Conservation (phyloP, 2,113 vertebrate species). For the Hylia prasina region DNA sequence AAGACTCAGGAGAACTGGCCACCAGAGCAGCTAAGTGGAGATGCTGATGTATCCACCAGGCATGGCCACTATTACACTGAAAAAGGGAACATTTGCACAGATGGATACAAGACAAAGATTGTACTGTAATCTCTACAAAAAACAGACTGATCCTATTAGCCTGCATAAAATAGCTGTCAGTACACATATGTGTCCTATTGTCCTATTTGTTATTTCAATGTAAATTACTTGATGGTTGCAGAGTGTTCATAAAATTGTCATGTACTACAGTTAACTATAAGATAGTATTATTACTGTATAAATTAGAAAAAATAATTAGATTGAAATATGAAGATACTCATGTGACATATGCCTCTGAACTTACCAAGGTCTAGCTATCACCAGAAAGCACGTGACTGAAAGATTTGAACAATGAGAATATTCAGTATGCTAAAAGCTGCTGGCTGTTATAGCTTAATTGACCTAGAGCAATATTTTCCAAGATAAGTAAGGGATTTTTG, state of each 20-base stretch:
- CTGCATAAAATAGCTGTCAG: background rate
- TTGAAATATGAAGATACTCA: background rate
- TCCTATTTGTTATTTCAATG: background rate
- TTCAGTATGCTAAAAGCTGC: background rate
- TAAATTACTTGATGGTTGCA: background rate
- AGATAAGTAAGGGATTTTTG: background rate
- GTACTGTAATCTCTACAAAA: background rate
- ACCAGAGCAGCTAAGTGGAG: background rate
- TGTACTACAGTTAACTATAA: background rate
- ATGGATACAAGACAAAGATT: background rate
- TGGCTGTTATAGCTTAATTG: background rate
- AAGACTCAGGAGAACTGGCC: accelerated
- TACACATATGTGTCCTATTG: background rate
- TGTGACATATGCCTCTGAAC: background rate
- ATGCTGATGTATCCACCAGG: background rate
- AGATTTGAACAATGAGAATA: background rate
- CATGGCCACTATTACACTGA: background rate
- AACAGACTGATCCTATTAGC: background rate
- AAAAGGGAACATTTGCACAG: background rate
- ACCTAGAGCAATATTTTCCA: background rate
- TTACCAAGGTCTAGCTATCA: background rate
- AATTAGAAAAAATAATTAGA: slow-evolving; percentile 17
- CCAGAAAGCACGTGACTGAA: background rate
- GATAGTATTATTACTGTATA: background rate
- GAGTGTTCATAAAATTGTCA: background rate